Evolutionary conservation across 2,888 invertebrate species (phyloP).

Genomic region (Ceriagrion tenellum): DNA sequence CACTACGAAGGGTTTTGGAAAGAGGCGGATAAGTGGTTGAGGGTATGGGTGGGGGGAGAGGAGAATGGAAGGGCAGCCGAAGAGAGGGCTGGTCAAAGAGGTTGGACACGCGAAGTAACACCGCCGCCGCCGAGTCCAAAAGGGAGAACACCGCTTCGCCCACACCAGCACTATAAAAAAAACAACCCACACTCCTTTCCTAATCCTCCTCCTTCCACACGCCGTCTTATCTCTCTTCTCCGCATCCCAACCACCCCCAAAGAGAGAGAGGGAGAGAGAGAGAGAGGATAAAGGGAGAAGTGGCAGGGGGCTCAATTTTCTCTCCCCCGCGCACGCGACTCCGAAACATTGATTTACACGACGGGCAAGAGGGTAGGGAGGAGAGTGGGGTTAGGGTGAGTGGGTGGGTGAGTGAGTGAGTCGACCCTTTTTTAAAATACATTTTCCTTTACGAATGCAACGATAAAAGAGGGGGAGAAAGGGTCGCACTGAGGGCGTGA

Average conservation of each 20-base stretch:
- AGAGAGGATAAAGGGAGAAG: not conserved
- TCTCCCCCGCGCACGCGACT: constrained; percentile 23
- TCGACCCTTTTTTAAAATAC: not conserved
- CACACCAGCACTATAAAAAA: not conserved
- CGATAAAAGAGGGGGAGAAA: not conserved
- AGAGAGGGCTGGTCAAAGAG: not conserved
- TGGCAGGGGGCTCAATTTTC: not conserved
- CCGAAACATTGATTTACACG: constrained; percentile 50
- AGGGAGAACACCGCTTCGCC: not conserved
- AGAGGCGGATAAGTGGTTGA: not conserved
- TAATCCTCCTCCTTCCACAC: not conserved
- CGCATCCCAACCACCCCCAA: not conserved
- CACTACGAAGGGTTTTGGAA: not conserved
- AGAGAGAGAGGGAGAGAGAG: not conserved
- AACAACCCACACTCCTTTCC: not conserved
- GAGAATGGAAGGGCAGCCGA: not conserved
- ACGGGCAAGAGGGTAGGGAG: not conserved
- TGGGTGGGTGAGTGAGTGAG: no score
- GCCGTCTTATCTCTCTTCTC: not conserved
- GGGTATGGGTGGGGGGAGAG: not conserved
- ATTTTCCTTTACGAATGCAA: not conserved
- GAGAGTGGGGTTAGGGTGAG: not conserved
- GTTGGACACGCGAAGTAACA: constrained; percentile 23
- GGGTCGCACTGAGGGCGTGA: not conserved
- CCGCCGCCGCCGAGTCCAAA: not conserved